A percentile compares a stretch with the other conserved stretches of the same genome.
These are phyloP conservation scores for Sebastiscus tertius DNA, from an alignment of 2,797 vertebrate genomes.

Conservation along the genomic window DNA sequence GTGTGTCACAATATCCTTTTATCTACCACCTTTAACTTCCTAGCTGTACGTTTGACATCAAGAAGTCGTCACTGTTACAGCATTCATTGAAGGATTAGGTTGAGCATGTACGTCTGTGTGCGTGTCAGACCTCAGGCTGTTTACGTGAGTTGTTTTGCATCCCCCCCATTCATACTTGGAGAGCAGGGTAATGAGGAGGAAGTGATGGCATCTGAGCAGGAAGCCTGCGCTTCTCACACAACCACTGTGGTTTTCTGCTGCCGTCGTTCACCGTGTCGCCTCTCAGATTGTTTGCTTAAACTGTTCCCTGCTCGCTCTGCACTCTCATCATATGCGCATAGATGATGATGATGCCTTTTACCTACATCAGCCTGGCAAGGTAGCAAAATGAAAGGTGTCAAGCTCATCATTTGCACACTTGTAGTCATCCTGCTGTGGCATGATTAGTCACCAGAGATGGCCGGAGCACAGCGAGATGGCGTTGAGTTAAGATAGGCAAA, in stretches of 20 bases:
- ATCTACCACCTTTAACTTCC: constrained; percentile 5
- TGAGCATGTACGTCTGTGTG: not conserved
- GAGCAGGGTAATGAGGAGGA: constrained; percentile 75
- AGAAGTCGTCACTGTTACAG: not conserved
- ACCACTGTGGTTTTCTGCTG: constrained; percentile 78
- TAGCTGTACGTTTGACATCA: not conserved
- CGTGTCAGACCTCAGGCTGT: constrained; percentile 20
- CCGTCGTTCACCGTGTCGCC: constrained; percentile 63
- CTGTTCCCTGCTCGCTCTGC: constrained; percentile 35
- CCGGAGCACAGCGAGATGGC: not conserved
- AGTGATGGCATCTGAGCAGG: constrained; percentile 81
- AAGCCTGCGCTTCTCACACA: constrained; percentile 72
- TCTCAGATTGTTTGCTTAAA: constrained; percentile 53
- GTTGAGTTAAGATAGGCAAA: constrained; percentile 11
- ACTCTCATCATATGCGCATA: not conserved
- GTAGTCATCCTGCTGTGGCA: not conserved
- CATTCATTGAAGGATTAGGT: not conserved
- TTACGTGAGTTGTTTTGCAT: constrained; percentile 52
- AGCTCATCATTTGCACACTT: not conserved
- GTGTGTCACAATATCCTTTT: constrained; percentile 10
- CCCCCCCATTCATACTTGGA: constrained; percentile 75
- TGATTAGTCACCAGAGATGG: constrained; percentile 21
- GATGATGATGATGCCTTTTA: not conserved
- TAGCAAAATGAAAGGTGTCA: not conserved
- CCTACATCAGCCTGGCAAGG: not conserved